Base-by-base conservation (phyloP, 2,113 vertebrate species). In the Poeciliopsis prolifica region DNA sequence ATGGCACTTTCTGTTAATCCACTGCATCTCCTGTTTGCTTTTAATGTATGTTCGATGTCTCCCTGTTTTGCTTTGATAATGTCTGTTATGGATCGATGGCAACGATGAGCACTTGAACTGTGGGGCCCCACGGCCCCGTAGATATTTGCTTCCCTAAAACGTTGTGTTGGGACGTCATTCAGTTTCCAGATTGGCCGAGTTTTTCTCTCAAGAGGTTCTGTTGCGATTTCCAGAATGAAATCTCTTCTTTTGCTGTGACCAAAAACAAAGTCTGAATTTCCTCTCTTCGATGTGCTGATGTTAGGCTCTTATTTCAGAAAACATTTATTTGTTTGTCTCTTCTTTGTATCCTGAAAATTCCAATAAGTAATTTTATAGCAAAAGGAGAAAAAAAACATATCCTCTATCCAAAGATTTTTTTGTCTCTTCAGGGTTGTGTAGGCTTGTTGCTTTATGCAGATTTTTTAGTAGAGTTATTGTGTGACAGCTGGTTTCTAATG, bases 321-420 rank as follows among this genome's bases (percentile, higher is more conserved):
- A 87, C 67, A 93, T 94, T 86, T 89, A 91, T 92, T 86, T 93
- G 91, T 94, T 94, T 93, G 92, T 95, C 91, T 96, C 92, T 94
- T 94, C 93, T 96, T 95, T 97, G 93, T 96, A 94, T 95, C 93
- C 95, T 88, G 93, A 93, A 95, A 76, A 68, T 65, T 92, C 90
- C 90, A 95, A 94, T 90, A 93, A 95, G 91, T 93, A 91, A 93
- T 95, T 97, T 95, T 96, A 95, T 94, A 95, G 94, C 93, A 91
- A 90, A 94, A 89, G 90, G 81, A 92, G 84, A 83, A 73, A 83
- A 78, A 86, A 87, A 65, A 37, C 94, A 96, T 95, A 96, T 96
- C 96, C 95, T 95, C 95, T 96, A 98, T 97, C 97, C 97, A 98
- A 99, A 99, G 97, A 98, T 96, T 95, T 96, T 96, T 89, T 95